Base-by-base conservation (phyloP, 2,797 vertebrate species). In the Paedocypris micromegethes region DNA sequence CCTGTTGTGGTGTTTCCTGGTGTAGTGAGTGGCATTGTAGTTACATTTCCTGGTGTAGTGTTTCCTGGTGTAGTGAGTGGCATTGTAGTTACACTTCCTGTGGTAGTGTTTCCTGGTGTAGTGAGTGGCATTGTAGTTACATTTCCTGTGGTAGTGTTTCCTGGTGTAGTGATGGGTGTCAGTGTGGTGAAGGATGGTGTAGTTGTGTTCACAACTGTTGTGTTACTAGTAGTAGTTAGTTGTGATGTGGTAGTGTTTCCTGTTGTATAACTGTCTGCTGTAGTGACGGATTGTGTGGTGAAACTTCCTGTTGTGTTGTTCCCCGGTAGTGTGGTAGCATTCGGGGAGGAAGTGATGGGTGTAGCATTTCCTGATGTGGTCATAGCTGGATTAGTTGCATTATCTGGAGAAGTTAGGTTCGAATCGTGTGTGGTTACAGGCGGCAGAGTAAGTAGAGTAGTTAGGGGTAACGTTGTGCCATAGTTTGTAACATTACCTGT, bases 181-280 rank as follows among this genome's bases (percentile, higher is more conserved):
- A 23, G 47, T 9, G 41, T 57, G 54, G 46, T 61, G 2, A 8
- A 5, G 3, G 6, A 6, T 70, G 74, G 68, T 51, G 62, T 41
- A 38, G 69, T 57, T 37, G 9, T 38, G n/a, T 58, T 58, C 54
- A 39, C 46, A 56, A 62, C 59, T 37, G 54, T 58, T 52, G 5
- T 9, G n/a, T 62, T 58, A 47, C 62, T 63, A 53, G 42, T 65
- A 6, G 45, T 72, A 9, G 53, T 58, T 3, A 9, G 0, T 0
- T 6, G 4, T 5, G 50, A 3, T 1, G 41, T 6, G 1, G 61
- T 53, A 9, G 0, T 0, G 6, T 46, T 66, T 54, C 3, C 58
- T 39, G 46, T 58, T 58, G 46, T 44, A 53, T 3, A 5, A 43
- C 52, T 68, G 44, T 54, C 53, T 66, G 70, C 3, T 60, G 77